Evolutionary conservation across 2,888 invertebrate species (phyloP).

Genomic region (Tyria jacobaeae): DNA sequence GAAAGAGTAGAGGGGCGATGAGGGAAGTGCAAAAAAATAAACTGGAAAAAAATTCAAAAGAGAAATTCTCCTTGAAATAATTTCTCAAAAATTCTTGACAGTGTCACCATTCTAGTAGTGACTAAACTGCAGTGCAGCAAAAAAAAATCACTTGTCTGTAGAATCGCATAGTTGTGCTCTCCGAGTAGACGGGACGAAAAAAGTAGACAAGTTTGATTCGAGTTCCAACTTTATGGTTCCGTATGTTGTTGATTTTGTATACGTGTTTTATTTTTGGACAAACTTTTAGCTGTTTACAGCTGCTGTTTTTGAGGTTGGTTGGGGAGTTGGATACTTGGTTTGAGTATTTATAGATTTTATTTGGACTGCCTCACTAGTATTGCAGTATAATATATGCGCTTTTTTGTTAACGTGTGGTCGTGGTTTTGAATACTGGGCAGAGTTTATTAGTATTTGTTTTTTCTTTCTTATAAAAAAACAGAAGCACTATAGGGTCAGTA

Average conservation of each 20-base stretch:
- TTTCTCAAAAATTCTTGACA: constrained; percentile 28
- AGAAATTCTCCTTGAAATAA: constrained; percentile 9
- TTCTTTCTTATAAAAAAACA: background rate
- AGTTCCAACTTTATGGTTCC: constrained; percentile 25
- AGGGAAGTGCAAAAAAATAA: no score
- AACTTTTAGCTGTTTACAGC: constrained; percentile 20
- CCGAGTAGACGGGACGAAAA: constrained; percentile 33
- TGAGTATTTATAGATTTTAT: constrained; percentile 11
- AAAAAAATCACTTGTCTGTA: constrained; percentile 29
- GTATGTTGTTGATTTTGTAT: constrained; percentile 18
- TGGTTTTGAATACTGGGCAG: background rate
- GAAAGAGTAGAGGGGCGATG: no score
- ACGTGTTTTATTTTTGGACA: constrained; percentile 9
- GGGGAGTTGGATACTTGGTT: constrained; percentile 7
- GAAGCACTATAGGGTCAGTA: background rate
- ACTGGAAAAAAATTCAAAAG: constrained; percentile 3
- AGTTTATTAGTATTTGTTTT: background rate
- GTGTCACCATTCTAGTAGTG: constrained; percentile 22
- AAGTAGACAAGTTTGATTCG: constrained; percentile 13
- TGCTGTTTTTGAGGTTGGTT: constrained; percentile 16
- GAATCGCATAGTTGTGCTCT: constrained; percentile 50
- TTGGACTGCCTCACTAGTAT: background rate
- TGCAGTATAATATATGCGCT: background rate
- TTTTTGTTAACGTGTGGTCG: background rate
- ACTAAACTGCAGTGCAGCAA: constrained; percentile 27